Percentiles rank a stretch among this genome's conserved stretches.
Evolutionary conservation across 2,797 vertebrate genomes (phyloP).

Genomic region (Carcharodon carcharias): DNA sequence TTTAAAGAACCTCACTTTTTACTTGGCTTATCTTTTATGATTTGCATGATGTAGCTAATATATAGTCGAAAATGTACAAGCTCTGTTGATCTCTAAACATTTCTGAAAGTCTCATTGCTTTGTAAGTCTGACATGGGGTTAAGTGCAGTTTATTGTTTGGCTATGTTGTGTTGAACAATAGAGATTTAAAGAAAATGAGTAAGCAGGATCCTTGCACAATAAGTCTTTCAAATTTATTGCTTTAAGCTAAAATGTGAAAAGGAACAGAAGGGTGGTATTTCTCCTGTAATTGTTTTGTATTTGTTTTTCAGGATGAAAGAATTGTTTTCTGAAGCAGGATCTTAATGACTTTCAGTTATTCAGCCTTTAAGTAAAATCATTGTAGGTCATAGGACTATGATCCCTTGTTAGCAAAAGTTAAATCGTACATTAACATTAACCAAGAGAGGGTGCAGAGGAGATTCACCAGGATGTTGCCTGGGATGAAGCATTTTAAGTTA

Average conservation of each 20-base stretch:
- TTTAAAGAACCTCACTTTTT: background rate
- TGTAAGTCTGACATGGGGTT: background rate
- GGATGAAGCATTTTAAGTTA: no score
- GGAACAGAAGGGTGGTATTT: background rate
- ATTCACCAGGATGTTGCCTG: no score
- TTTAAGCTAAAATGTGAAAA: constrained; percentile 14
- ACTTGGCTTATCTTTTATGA: background rate
- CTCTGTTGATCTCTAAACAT: background rate
- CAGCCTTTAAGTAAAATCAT: background rate
- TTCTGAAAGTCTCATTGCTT: background rate
- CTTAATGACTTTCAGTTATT: background rate
- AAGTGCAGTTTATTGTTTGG: background rate
- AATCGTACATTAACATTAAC: background rate
- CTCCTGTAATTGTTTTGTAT: constrained; percentile 6
- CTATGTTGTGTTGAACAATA: background rate
- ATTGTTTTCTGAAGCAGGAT: background rate
- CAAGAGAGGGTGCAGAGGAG: no score
- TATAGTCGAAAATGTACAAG: background rate
- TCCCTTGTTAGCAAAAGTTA: background rate
- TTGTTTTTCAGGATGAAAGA: background rate
- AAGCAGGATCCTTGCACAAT: constrained; percentile 1
- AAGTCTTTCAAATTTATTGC: constrained; percentile 8
- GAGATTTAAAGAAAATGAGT: background rate
- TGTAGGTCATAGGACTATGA: background rate
- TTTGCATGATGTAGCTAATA: background rate